Percentiles rank a stretch among this genome's conserved stretches.
phyloP scores from a whole-genome alignment of 1,140 invertebrate genomes.

The silkworm (Bombyx mori) region DNA sequence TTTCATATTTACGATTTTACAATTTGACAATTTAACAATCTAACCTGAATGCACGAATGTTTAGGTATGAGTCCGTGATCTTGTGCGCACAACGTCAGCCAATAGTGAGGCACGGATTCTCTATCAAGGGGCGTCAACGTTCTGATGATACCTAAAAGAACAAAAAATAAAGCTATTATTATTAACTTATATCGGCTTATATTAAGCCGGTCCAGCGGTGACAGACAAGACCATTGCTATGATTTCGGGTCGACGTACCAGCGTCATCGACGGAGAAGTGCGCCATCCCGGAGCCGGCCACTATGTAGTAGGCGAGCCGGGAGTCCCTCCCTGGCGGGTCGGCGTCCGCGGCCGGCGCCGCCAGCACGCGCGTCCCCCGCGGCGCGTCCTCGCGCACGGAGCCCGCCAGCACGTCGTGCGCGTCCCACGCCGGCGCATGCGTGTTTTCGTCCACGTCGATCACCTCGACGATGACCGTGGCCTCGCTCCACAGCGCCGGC shows the following conservation, averaged over 20 bases:
- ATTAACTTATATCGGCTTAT: too few relatives aligned
- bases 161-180: too few relatives aligned
- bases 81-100: slow-evolving; percentile 93
- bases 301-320: slow-evolving; percentile 87
- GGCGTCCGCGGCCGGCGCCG: slow-evolving; percentile 81
- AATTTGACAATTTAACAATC: slow-evolving; percentile 17
- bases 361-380: slow-evolving; percentile 81
- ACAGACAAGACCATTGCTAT: too few relatives aligned
- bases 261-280: slow-evolving; percentile 91
- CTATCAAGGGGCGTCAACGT: slow-evolving; percentile 89
- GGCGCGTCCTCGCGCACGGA: slow-evolving; percentile 83
- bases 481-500: slow-evolving; percentile 81
- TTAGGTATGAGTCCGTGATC: slow-evolving; percentile 91
- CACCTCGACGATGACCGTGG: slow-evolving; percentile 87
- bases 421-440: slow-evolving; percentile 86
- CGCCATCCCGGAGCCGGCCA: slow-evolving; percentile 91
- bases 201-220: too few relatives aligned
- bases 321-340: slow-evolving; percentile 85
- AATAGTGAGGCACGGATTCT: slow-evolving; percentile 89
- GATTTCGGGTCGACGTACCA: slow-evolving; percentile 71
- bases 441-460: slow-evolving; percentile 89
- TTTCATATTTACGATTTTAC: too few relatives aligned
- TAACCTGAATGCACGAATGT: slow-evolving; percentile 83
- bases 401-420: slow-evolving; percentile 80
- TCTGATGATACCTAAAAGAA: slow-evolving; percentile 75